Evolutionary conservation across 2,888 invertebrate genomes (phyloP).

Genomic region (Ichneumon xanthorius): DNA sequence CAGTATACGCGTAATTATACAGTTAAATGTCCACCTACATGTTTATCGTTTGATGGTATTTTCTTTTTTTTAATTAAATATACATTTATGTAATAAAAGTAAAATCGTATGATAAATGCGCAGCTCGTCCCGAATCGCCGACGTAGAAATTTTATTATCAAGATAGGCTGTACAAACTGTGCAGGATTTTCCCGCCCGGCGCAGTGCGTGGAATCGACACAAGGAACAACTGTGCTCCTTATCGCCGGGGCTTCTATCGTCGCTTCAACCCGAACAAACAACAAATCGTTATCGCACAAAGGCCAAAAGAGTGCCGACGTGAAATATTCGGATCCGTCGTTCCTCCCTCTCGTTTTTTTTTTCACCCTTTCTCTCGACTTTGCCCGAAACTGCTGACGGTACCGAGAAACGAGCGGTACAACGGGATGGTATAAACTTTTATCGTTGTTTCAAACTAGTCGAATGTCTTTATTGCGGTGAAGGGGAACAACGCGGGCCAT

Average conservation of each 20-base stretch:
- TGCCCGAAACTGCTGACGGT: not conserved
- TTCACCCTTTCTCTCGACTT: not conserved
- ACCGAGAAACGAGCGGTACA: slow-evolving; percentile 35
- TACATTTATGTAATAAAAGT: not conserved
- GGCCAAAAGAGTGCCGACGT: slow-evolving; percentile 50
- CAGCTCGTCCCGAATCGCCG: not conserved
- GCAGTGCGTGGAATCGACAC: slow-evolving; percentile 28
- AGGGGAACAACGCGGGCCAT: not conserved
- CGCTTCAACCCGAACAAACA: slow-evolving; percentile 51
- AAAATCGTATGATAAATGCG: not conserved
- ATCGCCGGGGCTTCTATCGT: slow-evolving; percentile 31
- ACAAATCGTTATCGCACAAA: slow-evolving; percentile 58
- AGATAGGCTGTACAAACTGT: slow-evolving; percentile 22
- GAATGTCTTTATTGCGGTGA: not conserved
- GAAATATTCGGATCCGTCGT: slow-evolving; percentile 1
- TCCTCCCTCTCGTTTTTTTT: not conserved
- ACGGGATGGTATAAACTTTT: slow-evolving; percentile 30
- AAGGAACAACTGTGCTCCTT: slow-evolving; percentile 57
- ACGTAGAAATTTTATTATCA: slow-evolving; percentile 11
- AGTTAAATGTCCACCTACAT: not conserved
- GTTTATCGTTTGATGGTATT: not conserved
- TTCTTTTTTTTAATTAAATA: not conserved
- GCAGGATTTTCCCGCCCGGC: not conserved
- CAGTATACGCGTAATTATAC: not conserved
- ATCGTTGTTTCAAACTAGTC: slow-evolving; percentile 2